These are phyloP conservation scores for Ammodytes marinus DNA, from an alignment of 2,113 vertebrate genomes.

Conservation along the genomic window DNA sequence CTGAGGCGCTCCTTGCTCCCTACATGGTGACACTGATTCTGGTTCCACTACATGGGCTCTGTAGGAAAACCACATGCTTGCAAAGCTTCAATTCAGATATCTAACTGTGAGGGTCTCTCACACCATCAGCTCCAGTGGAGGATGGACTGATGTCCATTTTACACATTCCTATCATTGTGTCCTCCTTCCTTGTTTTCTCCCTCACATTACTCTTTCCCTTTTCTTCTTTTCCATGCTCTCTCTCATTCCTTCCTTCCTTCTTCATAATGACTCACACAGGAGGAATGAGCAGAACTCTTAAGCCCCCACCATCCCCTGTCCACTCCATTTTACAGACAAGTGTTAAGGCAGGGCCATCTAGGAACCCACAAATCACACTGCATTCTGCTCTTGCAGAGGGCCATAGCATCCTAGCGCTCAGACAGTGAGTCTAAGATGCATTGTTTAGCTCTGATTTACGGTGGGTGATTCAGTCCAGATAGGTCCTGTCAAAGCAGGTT, in stretches of 20 bases:
- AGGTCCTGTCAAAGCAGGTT: conserved; percentile 85
- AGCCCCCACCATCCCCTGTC: conserved; percentile 6
- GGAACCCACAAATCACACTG: neutral
- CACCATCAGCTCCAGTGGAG: conserved; percentile 32
- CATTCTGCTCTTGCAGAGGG: conserved; percentile 25
- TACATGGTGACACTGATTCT: conserved; percentile 58
- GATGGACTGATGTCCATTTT: conserved; percentile 46
- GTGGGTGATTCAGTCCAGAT: conserved; percentile 86
- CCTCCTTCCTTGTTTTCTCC: neutral
- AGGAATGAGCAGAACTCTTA: conserved; percentile 8
- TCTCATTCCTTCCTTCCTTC: neutral
- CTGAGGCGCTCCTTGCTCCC: conserved; percentile 37
- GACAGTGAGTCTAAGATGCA: conserved; percentile 75
- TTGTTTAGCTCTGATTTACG: conserved; percentile 76
- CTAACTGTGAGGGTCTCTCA: conserved; percentile 54
- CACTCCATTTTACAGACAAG: conserved; percentile 31
- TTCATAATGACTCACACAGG: conserved; percentile 2
- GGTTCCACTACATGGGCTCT: conserved; percentile 65
- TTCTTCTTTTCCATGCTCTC: neutral
- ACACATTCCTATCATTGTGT: conserved; percentile 16
- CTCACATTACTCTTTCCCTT: neutral
- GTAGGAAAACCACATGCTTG: conserved; percentile 57
- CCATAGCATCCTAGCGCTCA: conserved; percentile 67
- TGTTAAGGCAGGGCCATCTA: conserved; percentile 5
- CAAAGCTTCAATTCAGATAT: conserved; percentile 34